Evolutionary conservation across 2,797 vertebrate species (phyloP), one percentile per base, ranked within the genome.

Genomic region (Cheirogaleus major): DNA sequence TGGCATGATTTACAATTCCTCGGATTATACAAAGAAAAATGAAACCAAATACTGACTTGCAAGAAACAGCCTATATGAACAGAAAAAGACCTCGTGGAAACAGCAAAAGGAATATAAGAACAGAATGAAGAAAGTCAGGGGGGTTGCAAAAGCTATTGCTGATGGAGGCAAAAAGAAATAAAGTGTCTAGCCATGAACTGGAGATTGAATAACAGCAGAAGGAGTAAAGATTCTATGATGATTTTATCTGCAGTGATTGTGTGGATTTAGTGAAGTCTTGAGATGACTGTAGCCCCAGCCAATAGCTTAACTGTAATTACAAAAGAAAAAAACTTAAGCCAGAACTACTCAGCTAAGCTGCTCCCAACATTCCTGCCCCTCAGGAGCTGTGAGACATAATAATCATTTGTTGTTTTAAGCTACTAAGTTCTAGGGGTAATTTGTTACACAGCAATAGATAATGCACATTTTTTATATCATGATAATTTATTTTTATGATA

Each of bases 21-120:
- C 99, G 97, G 99, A 99, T 98, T 99, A 99, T 23, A 99, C 99
- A 17, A 99, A 99, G 99, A 99, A 99, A 98, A 99, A 99, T 0
- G 99, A 99, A 98, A 99, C 99, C 97, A 99, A 99, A 96, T 99
- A 99, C 98, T 99, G 99, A 98, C 99, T 99, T 98, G 99, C 99
- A 95, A 99, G 99, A 98, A 25, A 52, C 11, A 25, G 7, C 35
- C 57, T 55, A 30, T 41, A 70, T 43, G 22, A 70, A 59, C 27
- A 69, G 27, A 80, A 90, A 84, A 85, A 83, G 69, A 63, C 23
- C 30, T 63, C 30, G n/a, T 65, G 25, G 65, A 61, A 80, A 81
- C 32, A 72, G 52, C 30, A 67, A 91, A 81, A 91, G 38, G 20
- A 81, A 89, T 25, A 65, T 25, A 78, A 92, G 14, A 92, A 57